phyloP scores from a whole-genome alignment of 2,797 vertebrate genomes.

The Labeo calbasu region DNA sequence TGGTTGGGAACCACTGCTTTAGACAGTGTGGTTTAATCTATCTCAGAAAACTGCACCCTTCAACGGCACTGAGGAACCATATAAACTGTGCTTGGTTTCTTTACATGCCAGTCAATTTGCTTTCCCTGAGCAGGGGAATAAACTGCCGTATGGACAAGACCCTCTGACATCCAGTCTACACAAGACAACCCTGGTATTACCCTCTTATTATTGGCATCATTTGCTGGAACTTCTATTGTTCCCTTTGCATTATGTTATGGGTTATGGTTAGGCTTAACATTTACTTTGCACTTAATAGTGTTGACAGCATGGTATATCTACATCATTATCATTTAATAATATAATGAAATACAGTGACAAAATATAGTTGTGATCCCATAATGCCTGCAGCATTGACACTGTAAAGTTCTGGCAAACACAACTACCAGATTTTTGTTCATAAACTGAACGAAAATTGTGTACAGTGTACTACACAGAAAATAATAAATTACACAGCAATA shows the following conservation, averaged over 20 bases:
- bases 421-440: no score
- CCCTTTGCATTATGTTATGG: background rate
- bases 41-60: background rate
- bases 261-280: background rate
- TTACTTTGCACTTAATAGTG: background rate
- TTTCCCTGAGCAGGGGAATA: background rate
- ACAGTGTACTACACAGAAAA: background rate
- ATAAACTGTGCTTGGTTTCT: background rate
- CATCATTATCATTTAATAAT: background rate
- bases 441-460: background rate
- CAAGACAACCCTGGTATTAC: background rate
- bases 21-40: background rate
- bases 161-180: background rate
- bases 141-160: background rate
- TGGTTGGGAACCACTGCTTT: no score
- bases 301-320: background rate
- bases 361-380: background rate
- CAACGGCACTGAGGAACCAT: background rate
- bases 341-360: background rate
- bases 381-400: background rate
- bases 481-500: background rate
- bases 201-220: background rate
- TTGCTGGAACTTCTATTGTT: background rate
- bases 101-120: no score
- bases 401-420: background rate